Evolutionary conservation across 2,797 vertebrate genomes (phyloP), one percentile per base, ranked within the genome.

Genomic region (Petrocephalus schoutedeni): DNA sequence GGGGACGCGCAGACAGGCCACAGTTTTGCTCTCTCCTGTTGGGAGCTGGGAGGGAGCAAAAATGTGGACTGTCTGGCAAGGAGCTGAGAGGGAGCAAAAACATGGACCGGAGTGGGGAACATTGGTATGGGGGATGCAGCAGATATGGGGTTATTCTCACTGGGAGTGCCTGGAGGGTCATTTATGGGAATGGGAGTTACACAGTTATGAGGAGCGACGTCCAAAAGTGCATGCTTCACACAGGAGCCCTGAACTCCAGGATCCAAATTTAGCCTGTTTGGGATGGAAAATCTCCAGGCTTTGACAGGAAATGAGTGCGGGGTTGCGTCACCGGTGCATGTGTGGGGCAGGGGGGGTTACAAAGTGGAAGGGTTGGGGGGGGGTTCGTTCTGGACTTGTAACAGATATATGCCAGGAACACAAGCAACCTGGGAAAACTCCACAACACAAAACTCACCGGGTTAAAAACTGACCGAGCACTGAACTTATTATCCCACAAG

Each of bases 191-290:
- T 87, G 89, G 84, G 49, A 54, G 45, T 53, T 49, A 21, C 23
- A 83, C 21, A 57, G 23, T 21, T 14, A 54, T 51, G 41, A 53
- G 53, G 51, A 85, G 21, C 23, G 93, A 94, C 93, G 92, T 91
- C 93, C 95, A 94, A 94, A 90, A 90, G 88, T 91, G 86, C 93
- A 94, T 95, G 95, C 93, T 94, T 95, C 88, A 92, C 91, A 91
- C 88, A 88, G 89, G 83, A 89, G 89, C 89, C 87, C 91, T 87
- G 86, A 91, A 91, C 91, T 92, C 91, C 89, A 90, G 92, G 91
- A 90, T 93, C 94, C 93, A 95, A 94, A 96, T 94, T 94, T 95
- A 95, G 93, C 91, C 86, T 89, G 91, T 67, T 88, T 89, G 92
- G 86, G 85, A 94, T 93, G 92, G 92, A 94, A 94, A 93, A 93